Evolutionary conservation across 2,113 vertebrate genomes (phyloP).

Genomic region (Motacilla alba): DNA sequence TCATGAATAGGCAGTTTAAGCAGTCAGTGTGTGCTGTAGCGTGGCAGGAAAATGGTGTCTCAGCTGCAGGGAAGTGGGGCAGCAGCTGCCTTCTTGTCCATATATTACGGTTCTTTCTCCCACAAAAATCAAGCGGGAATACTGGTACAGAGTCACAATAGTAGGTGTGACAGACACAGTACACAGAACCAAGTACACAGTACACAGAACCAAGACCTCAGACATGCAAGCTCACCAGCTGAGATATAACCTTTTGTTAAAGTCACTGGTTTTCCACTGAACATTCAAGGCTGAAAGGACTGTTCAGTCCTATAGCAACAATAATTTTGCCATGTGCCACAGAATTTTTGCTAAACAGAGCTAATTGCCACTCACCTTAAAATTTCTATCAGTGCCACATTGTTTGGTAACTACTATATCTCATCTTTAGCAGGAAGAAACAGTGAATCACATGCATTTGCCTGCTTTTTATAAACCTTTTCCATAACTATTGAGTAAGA

Average conservation of each 20-base stretch:
- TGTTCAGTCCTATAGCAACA: not conserved
- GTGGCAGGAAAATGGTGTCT: not conserved
- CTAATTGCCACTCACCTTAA: not conserved
- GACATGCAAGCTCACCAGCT: not conserved
- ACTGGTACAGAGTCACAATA: not conserved
- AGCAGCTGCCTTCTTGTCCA: not conserved
- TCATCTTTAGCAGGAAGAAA: not conserved
- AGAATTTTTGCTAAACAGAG: not conserved
- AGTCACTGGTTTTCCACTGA: not conserved
- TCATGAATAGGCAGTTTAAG: not conserved
- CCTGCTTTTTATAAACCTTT: not conserved
- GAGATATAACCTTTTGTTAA: not conserved
- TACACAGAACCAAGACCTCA: not conserved
- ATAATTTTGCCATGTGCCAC: not conserved
- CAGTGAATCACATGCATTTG: not conserved
- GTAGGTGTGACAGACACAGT: not conserved
- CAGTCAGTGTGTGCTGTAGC: not conserved
- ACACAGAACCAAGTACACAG: not conserved
- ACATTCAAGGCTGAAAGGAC: not conserved
- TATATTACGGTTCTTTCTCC: not conserved
- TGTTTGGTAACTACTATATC: not conserved
- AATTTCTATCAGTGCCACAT: not conserved
- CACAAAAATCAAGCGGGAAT: not conserved
- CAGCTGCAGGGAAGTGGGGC: not conserved
- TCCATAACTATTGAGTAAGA: not conserved